Evolutionary conservation across 2,113 vertebrate species (phyloP), one percentile per base, ranked within the genome.

Genomic region (Cynopterus brachyotis): DNA sequence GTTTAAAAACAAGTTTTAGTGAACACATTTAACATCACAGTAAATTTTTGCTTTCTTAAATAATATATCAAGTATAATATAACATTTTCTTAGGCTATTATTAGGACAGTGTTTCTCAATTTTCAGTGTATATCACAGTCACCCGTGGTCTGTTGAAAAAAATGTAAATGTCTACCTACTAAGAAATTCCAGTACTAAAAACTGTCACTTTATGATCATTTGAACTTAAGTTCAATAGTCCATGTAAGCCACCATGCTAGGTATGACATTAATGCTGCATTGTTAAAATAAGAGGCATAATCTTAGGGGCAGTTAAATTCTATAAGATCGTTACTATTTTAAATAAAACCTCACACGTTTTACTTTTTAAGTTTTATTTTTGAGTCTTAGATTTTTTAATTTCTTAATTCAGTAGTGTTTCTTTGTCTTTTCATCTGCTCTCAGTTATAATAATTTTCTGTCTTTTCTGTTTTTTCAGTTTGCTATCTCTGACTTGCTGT

Each of bases 321-420:
- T 81, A 24, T 96, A 78, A 67, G 55, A 57, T 50, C 37, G 40
- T 80, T 35, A 22, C 22, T 64, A 7, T 78, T 57, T 94, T 67
- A 86, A 85, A 55, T 89, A 37, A 72, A 91, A 81, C 37, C 28
- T 95, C 55, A 16, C 53, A 53, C 62, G 50, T 12, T 91, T 16
- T 62, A 17, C 35, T 76, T 93, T 72, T 85, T 87, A 17, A 37
- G 55, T 55, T 88, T 94, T 78, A 76, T 26, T 92, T 93, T 89
- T 92, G 8, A 55, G 72, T 84, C 62, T 93, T 35, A 80, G 45
- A n/a, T 93, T 91, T 91, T 78, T 2, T 47, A 42, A 91, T 60
- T 91, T n/a, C 64, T 53, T 35, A 60, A 91, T 87, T 28, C 50
- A 50, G 0, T 24, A 4, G 11, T 37, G 17, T 62, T 84, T 90